Conservation (phyloP, 37 sponge, comb jelly and placozoan species). For the Hormiphora californensis region DNA sequence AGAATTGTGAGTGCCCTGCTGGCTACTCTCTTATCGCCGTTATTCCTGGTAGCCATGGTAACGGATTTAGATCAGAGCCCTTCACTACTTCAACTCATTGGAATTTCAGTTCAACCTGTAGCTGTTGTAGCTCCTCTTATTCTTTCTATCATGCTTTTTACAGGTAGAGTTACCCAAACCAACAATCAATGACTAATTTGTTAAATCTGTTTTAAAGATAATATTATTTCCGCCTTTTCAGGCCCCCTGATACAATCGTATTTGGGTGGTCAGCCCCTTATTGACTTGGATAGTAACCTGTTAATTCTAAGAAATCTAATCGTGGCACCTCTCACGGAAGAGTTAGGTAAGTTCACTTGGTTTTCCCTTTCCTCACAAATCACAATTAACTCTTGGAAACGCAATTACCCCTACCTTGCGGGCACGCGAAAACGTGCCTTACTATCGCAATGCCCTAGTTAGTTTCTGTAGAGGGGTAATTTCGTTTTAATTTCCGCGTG, state of each 20-base stretch:
- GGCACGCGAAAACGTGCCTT: too few species aligned
- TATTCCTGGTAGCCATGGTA: background rate
- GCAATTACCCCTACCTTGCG: too few species aligned
- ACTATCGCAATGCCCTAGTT: too few species aligned
- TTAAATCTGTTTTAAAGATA: too few species aligned
- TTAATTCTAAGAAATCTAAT: slow-evolving; percentile 68
- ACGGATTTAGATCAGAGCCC: background rate
- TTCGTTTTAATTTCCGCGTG: background rate
- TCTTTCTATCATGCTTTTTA: slow-evolving; percentile 13
- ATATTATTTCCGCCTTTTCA: too few species aligned
- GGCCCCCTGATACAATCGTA: background rate
- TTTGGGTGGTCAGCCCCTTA: background rate
- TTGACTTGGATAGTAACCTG: slow-evolving; percentile 2
- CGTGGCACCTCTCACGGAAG: slow-evolving; percentile 83
- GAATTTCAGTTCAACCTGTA: too few species aligned
- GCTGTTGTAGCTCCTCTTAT: background rate
- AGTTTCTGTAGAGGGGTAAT: too few species aligned
- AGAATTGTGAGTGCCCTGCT: slow-evolving; percentile 33
- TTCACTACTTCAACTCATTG: too few species aligned
- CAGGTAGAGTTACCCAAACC: background rate
- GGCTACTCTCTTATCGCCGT: background rate
- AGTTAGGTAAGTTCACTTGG: slow-evolving; percentile 58
- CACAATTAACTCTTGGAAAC: too few species aligned
- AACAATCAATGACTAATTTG: background rate
- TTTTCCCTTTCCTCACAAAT: too few species aligned